phyloP scores from a whole-genome alignment of 2,797 vertebrate genomes.

The Malacoctenus gilli region DNA sequence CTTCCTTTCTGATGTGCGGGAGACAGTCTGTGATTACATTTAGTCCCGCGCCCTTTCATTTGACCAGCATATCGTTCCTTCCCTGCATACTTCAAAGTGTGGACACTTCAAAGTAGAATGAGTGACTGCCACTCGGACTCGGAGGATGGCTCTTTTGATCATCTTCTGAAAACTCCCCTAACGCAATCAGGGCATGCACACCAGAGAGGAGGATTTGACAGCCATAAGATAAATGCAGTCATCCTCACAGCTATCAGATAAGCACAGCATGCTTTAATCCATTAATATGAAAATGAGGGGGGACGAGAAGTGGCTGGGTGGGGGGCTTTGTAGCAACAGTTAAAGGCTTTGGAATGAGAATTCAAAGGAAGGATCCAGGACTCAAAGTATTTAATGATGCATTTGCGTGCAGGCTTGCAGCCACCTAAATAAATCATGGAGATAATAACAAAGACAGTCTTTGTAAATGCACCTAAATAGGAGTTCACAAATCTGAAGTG shows the following conservation, averaged over 20 bases:
- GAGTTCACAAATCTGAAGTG: no score
- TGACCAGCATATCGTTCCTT: slow-evolving; percentile 77
- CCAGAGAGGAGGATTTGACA: slow-evolving; percentile 76
- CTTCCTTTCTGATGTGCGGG: slow-evolving; percentile 69
- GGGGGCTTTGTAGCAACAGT: slow-evolving; percentile 54
- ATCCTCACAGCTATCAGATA: slow-evolving; percentile 81
- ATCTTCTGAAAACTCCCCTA: slow-evolving; percentile 74
- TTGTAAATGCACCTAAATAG: no score
- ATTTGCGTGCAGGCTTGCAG: slow-evolving; percentile 25
- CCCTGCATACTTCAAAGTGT: slow-evolving; percentile 74
- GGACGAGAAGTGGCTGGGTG: slow-evolving; percentile 50
- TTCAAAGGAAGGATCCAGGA: slow-evolving; percentile 52
- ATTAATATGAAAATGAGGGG: slow-evolving; percentile 80
- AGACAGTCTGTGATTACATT: slow-evolving; percentile 77
- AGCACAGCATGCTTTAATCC: slow-evolving; percentile 75
- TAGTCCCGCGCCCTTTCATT: slow-evolving; percentile 71
- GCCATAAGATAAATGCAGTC: slow-evolving; percentile 80
- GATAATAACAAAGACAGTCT: slow-evolving; percentile 44
- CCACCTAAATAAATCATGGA: slow-evolving; percentile 25
- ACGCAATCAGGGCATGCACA: slow-evolving; percentile 71
- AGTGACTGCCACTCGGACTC: slow-evolving; percentile 77
- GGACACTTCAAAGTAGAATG: slow-evolving; percentile 77
- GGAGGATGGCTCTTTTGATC: slow-evolving; percentile 79
- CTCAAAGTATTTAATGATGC: slow-evolving; percentile 56
- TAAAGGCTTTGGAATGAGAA: slow-evolving; percentile 56